Evolutionary conservation across 2,888 invertebrate species (phyloP), one percentile per base, ranked within the genome.

Genomic region (Heteromurus nitidus): DNA sequence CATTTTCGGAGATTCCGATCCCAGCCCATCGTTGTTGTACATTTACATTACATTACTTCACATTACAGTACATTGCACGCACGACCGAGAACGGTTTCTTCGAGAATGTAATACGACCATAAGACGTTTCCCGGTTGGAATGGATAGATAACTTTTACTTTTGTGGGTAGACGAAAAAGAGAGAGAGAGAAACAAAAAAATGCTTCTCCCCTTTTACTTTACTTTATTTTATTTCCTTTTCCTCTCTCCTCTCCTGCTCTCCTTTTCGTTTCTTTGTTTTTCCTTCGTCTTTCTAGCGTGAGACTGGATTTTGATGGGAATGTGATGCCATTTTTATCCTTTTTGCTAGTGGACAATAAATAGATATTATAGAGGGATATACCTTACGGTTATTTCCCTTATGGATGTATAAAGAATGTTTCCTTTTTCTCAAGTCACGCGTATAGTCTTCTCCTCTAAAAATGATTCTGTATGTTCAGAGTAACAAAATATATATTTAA

Each of bases 341-440:
- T 47, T 44, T 70, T 79, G 36, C 70, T 73, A 55, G 72, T 58
- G 80, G 80, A 80, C 80, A 80, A 72, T 80, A 73, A 77, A n/a
- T n/a, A n/a, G n/a, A n/a, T 65, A 75, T 65, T 64, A 62, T n/a
- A n/a, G n/a, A n/a, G n/a, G n/a, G n/a, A n/a, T n/a, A n/a, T n/a
- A n/a, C n/a, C n/a, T n/a, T n/a, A n/a, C n/a, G n/a, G n/a, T n/a
- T n/a, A n/a, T n/a, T n/a, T n/a, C n/a, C n/a, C n/a, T n/a, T n/a
- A n/a, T n/a, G n/a, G n/a, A n/a, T n/a, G n/a, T 36, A 36, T 22
- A 65, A 11, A n/a, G 7, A 7, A 13, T 36, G 7, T 36, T 36
- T 36, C 13, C 36, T 36, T 36, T 13, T 36, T 36, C 36, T 36
- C n/a, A n/a, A n/a, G n/a, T n/a, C n/a, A n/a, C n/a, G n/a, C n/a